phyloP scores from a whole-genome alignment of 2,797 vertebrate species.

The Malurus splendens region DNA sequence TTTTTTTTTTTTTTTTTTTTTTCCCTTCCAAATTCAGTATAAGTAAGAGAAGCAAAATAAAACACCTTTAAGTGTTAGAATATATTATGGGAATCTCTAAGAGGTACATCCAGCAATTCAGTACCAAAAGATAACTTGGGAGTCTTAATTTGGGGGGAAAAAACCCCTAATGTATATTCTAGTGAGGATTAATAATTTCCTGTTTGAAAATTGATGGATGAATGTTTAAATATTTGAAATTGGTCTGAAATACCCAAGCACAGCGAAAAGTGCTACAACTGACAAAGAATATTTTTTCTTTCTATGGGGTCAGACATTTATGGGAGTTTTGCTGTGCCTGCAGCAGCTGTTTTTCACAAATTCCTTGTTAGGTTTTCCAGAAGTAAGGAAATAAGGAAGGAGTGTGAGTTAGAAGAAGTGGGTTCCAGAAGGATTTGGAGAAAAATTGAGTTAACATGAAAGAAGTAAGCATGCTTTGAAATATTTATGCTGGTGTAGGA shows the following conservation, averaged over 20 bases:
- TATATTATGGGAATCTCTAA: background rate
- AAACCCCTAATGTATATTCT: background rate
- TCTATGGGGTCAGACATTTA: background rate
- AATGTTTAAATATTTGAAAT: background rate
- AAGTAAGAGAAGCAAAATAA: background rate
- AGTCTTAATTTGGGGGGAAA: background rate
- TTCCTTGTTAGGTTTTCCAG: background rate
- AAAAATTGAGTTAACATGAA: background rate
- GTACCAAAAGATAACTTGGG: background rate
- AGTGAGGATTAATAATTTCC: background rate
- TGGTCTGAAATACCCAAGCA: background rate
- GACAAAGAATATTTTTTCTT: background rate
- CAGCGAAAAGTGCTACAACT: background rate
- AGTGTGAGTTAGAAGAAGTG: background rate
- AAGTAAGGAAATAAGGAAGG: background rate
- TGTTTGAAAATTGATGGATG: background rate
- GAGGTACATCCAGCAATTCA: background rate
- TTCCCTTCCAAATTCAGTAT: rapidly evolving
- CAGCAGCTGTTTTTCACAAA: background rate
- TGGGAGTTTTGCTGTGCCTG: background rate
- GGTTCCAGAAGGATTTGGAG: background rate
- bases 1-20: no score
- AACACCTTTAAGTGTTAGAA: background rate
- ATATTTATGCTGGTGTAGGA: background rate
- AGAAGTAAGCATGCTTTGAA: background rate